Conservation (phyloP, 2,797 vertebrate genomes). For the Urophycis tenuis region DNA sequence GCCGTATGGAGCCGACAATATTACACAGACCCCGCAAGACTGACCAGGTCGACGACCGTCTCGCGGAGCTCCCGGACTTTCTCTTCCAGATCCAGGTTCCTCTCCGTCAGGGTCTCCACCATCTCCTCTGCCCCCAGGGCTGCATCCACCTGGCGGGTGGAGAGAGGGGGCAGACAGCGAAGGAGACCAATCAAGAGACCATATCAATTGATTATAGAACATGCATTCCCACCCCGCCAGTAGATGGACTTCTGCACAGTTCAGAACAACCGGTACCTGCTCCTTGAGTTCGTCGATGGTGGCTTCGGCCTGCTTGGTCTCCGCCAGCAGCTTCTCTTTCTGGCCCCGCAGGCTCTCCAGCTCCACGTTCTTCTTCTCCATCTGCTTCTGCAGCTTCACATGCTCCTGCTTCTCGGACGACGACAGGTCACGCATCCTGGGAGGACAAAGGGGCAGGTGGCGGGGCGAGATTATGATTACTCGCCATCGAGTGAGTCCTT, state of each 20-base stretch:
- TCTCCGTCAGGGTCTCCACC: conserved; percentile 94
- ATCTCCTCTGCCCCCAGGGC: conserved; percentile 95
- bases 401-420: conserved; percentile 87
- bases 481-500: neutral
- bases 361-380: conserved; percentile 93
- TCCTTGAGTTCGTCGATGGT: conserved; percentile 96
- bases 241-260: no score
- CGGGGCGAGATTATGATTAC: no score
- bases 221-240: no score
- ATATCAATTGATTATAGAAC: no score
- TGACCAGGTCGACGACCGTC: conserved; percentile 89
- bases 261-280: conserved; percentile 66
- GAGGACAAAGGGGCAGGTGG: neutral
- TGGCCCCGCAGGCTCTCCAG: conserved; percentile 84
- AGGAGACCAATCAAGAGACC: neutral
- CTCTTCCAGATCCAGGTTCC: conserved; percentile 95
- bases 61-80: conserved; percentile 92
- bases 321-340: conserved; percentile 88
- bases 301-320: conserved; percentile 80
- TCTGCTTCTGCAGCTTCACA: conserved; percentile 90
- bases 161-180: neutral
- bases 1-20: no score
- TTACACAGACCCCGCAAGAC: conserved; percentile 37
- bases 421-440: conserved; percentile 74
- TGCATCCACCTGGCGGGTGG: conserved; percentile 80